phyloP scores from a whole-genome alignment of 2,113 vertebrate genomes.

The Camelus bactrianus region DNA sequence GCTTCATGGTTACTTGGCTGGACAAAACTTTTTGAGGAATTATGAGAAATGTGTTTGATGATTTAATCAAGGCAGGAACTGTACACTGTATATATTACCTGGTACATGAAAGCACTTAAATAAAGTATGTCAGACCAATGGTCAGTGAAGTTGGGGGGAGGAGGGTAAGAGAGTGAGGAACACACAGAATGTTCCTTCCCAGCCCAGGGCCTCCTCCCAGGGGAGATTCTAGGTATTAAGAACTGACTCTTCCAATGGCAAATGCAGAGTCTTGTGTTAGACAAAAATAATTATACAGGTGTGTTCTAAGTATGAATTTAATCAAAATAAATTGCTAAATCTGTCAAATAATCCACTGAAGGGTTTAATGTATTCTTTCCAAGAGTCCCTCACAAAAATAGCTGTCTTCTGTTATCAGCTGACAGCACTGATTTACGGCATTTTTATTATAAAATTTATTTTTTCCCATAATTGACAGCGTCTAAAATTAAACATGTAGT shows the following conservation, averaged over 20 bases:
- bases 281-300: not conserved
- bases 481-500: slow-evolving; percentile 33
- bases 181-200: not conserved
- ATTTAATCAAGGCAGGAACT: not conserved
- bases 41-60: slow-evolving; percentile 10
- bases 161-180: not conserved
- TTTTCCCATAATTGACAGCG: not conserved
- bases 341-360: not conserved
- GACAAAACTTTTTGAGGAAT: not conserved
- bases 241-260: not conserved
- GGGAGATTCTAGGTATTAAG: not conserved
- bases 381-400: not conserved
- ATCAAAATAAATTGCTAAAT: not conserved
- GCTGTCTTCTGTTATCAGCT: not conserved
- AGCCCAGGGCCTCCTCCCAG: not conserved
- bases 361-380: not conserved
- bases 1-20: not conserved
- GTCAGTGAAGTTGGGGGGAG: not conserved
- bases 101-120: not conserved
- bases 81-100: not conserved
- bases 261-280: not conserved
- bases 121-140: not conserved
- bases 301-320: not conserved
- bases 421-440: not conserved
- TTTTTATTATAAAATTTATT: slow-evolving; percentile 8